These are phyloP conservation scores for Diaphora mendica DNA, from an alignment of 2,888 invertebrate genomes.

Conservation along the genomic window DNA sequence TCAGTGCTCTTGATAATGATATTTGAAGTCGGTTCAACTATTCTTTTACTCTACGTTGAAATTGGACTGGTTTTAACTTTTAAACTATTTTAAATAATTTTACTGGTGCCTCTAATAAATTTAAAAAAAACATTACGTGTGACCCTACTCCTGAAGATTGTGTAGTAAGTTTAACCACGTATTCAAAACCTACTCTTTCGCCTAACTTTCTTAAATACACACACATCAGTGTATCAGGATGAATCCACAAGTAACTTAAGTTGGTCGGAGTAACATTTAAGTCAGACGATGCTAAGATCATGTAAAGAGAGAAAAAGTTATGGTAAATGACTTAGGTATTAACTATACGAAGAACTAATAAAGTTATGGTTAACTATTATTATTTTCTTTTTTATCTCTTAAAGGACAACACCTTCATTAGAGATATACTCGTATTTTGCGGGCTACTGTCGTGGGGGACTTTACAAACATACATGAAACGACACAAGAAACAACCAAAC, in stretches of 20 bases:
- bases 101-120: background rate
- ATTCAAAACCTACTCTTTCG: background rate
- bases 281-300: background rate
- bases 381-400: too few species aligned
- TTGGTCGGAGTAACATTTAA: background rate
- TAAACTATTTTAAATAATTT: background rate
- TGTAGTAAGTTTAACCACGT: background rate
- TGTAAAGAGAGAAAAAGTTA: background rate
- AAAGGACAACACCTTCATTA: too few species aligned
- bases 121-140: background rate
- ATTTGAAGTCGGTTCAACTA: too few species aligned
- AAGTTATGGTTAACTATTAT: too few species aligned
- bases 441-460: too few species aligned
- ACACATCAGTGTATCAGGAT: background rate
- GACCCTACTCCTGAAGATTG: background rate
- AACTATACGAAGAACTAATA: background rate
- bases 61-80: background rate
- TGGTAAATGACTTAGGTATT: background rate
- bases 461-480: too few species aligned
- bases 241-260: background rate
- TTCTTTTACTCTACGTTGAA: background rate
- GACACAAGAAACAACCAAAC: too few species aligned
- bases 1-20: too few species aligned
- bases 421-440: too few species aligned
- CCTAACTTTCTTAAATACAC: background rate